Evolutionary conservation across 2,888 invertebrate genomes (phyloP), one percentile per base, ranked within the genome.

Genomic region (Machimus atricapillus): DNA sequence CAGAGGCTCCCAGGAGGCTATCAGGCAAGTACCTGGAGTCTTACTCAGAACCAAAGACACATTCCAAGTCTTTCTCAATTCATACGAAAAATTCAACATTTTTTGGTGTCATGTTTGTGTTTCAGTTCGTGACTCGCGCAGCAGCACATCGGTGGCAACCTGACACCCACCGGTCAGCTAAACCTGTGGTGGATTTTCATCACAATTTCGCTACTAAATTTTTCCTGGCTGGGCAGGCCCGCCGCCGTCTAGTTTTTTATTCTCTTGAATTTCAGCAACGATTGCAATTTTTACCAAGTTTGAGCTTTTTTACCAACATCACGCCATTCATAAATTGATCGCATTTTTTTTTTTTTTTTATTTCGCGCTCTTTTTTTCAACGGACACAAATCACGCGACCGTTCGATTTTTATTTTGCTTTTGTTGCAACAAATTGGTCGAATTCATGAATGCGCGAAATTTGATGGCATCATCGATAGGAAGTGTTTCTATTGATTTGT

Each of bases 271-370:
- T 74, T 74, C 73, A 58, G 74, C 74, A 46, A 34, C 46, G n/a
- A 31, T 85, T 85, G 85, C 85, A 85, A 5, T 40, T 85, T 85
- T 85, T 27, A 74, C 16, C 12, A n/a, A 74, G 12, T 46, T 43
- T n/a, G 19, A 83, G 37, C 81, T 81, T 31, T 52, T 27, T n/a
- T n/a, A n/a, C 79, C 1, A 56, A 85, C 85, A 85, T 85, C 85
- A 74, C 43, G 85, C 85, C 85, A 85, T 85, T 85, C 85, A 85
- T 85, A 27, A 85, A 34, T 34, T 73, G 37, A 14, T 19, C 23
- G n/a, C 34, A 0, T 34, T 34, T 7, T 46, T n/a, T 19, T 46
- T 46, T 19, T 27, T 23, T 14, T 19, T 12, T n/a, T 23, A n/a
- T n/a, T n/a, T 31, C 2, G 31, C 31, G 31, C 2, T 23, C 46